These are phyloP conservation scores for Gandaritis pyraliata DNA, from an alignment of 2,888 invertebrate species.

Conservation along the genomic window DNA sequence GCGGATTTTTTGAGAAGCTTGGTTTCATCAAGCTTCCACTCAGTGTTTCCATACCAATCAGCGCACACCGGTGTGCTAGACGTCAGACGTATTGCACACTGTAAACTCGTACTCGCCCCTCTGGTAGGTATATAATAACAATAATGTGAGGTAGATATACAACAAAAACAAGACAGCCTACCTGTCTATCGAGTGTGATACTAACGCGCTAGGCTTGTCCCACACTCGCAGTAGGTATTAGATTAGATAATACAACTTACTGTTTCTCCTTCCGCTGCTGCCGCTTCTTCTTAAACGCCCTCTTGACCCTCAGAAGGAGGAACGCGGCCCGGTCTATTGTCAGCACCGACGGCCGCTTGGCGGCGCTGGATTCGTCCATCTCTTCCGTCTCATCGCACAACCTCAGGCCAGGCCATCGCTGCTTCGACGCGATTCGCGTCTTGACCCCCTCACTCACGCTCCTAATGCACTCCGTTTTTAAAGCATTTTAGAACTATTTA, in stretches of 20 bases:
- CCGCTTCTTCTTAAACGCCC: conserved; percentile 95
- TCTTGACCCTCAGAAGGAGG: conserved; percentile 92
- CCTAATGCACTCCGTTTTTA: conserved; percentile 31
- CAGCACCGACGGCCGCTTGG: conserved; percentile 87
- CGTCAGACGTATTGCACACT: too few relatives aligned
- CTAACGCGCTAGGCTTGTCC: too few relatives aligned
- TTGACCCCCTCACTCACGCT: conserved; percentile 53
- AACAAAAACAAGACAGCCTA: too few relatives aligned
- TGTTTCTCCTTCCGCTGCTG: conserved; percentile 93
- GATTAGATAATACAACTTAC: conserved; percentile 86
- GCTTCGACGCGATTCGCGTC: conserved; percentile 74
- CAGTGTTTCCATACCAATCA: too few relatives aligned
- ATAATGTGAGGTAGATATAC: too few relatives aligned
- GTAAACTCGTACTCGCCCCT: too few relatives aligned
- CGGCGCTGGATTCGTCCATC: conserved; percentile 77
- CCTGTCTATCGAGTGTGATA: too few relatives aligned
- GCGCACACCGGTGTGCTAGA: too few relatives aligned
- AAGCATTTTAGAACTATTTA: conserved; percentile 26
- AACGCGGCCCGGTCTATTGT: conserved; percentile 96
- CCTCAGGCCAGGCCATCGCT: conserved; percentile 83
- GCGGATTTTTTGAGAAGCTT: too few relatives aligned
- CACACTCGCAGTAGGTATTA: too few relatives aligned
- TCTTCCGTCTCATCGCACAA: conserved; percentile 79
- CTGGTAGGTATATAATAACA: too few relatives aligned
- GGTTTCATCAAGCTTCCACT: too few relatives aligned